Percentiles rank a stretch among this genome's conserved stretches.
phyloP scores from a whole-genome alignment of 2,113 vertebrate species.

The Microcebus murinus region DNA sequence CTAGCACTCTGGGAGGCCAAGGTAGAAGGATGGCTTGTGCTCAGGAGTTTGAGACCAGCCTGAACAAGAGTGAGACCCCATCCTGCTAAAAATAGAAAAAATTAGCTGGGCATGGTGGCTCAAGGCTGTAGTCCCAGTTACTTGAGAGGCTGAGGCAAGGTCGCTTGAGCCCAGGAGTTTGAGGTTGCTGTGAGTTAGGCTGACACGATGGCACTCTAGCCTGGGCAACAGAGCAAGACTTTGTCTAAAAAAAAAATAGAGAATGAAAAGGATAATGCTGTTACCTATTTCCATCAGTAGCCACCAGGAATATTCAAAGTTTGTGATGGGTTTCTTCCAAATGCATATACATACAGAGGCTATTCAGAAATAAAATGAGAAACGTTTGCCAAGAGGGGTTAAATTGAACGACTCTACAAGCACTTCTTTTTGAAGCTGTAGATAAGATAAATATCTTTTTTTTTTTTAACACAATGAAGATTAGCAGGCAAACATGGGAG shows the following conservation, averaged over 20 bases:
- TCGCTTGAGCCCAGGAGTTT: no score
- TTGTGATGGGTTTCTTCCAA: background rate
- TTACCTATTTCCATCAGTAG: background rate
- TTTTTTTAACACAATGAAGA: background rate
- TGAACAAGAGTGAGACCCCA: no score
- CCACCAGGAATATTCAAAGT: background rate
- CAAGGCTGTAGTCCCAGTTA: no score
- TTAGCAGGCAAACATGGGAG: background rate
- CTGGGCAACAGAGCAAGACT: no score
- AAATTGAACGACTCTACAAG: background rate
- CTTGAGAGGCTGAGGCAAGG: no score
- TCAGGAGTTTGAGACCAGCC: no score
- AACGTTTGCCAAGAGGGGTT: background rate
- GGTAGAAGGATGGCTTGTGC: no score
- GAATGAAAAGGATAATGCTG: background rate
- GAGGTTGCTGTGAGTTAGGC: no score
- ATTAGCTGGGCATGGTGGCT: no score
- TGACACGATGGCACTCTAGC: no score
- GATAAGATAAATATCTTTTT: background rate
- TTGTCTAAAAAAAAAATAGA: background rate
- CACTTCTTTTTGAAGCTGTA: background rate
- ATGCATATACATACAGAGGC: background rate
- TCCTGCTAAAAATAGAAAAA: no score
- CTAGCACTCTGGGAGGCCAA: no score
- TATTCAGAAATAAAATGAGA: background rate